Evolutionary conservation across 2,797 vertebrate genomes (phyloP).

Genomic region (Cossypha dichroa): DNA sequence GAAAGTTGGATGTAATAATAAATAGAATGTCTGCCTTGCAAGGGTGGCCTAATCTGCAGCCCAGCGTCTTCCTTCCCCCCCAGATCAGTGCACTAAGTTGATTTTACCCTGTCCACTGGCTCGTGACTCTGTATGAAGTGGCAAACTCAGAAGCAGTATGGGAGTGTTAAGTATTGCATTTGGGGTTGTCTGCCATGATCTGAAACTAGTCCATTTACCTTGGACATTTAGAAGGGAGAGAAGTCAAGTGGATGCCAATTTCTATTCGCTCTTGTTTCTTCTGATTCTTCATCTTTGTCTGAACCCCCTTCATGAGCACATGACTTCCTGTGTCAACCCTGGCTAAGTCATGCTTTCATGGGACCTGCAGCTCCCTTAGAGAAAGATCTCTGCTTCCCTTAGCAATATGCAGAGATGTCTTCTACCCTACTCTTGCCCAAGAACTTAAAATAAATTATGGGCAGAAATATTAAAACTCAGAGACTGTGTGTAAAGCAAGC

Average conservation of each 20-base stretch:
- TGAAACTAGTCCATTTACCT: not conserved
- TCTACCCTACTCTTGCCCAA: not conserved
- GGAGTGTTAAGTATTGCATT: not conserved
- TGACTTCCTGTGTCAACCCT: not conserved
- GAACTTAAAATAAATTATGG: not conserved
- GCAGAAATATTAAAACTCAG: not conserved
- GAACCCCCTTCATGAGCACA: not conserved
- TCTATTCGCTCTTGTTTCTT: not conserved
- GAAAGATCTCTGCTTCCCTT: not conserved
- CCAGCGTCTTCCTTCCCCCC: not conserved
- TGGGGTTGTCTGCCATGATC: not conserved
- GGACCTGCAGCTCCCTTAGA: not conserved
- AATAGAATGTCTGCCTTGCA: not conserved
- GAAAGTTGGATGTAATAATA: not conserved
- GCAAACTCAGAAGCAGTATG: not conserved
- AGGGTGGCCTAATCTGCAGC: not conserved
- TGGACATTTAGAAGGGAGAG: not conserved
- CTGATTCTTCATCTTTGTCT: not conserved
- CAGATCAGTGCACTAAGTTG: not conserved
- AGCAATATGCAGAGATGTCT: not conserved
- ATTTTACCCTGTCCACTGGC: not conserved
- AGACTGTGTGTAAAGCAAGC: not conserved
- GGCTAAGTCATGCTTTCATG: not conserved
- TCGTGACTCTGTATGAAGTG: not conserved
- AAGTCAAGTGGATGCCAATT: not conserved